Base-by-base conservation (phyloP, 2,888 invertebrate species). In the Bellardia bayeri region DNA sequence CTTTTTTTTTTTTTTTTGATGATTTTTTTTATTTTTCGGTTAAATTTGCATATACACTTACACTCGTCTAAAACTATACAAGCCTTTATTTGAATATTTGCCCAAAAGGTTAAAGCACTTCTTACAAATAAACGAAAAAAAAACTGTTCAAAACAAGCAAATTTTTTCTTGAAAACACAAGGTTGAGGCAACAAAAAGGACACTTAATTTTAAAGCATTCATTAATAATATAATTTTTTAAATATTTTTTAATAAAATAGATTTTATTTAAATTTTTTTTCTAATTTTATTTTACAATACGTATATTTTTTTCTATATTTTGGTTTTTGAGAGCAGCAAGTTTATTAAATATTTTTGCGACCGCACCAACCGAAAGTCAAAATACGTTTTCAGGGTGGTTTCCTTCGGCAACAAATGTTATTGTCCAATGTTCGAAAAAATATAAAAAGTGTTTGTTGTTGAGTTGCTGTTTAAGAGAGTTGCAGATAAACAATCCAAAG, bases 281-380 rank as follows among this genome's bases (percentile, higher is more conserved):
- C 58, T 14, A 13, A 8, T 23, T 30, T 42, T 11, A 33, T 23
- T 76, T 49, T 16, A 3, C 7, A 23, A 56, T 66, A n/a, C 56
- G 54, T 40, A 9, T 51, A 45, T 74, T 72, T 56, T 63, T 69
- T 56, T 30, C 23, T 66, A 13, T 56, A 45, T 33, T 51, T 51
- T 66, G 30, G n/a, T 45, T 66, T 30, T 69, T 63, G 40, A 66
- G 1, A 61, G 8, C 9, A 30, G 9, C n/a, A 33, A 23, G 61
- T 5, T 3, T 37, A 30, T 37, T 13, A 81, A 42, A 40, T 33
- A 74, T 68, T 82, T 78, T 81, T 90, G 89, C 92, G 92, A 93
- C 93, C 92, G 91, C 90, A 91, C 91, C 91, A 92, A 91, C 91
- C 93, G 93, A 93, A 90, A 90, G 92, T 91, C 91, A 90, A 91